Conservation (phyloP, 2,113 vertebrate species). For the Caretta caretta region DNA sequence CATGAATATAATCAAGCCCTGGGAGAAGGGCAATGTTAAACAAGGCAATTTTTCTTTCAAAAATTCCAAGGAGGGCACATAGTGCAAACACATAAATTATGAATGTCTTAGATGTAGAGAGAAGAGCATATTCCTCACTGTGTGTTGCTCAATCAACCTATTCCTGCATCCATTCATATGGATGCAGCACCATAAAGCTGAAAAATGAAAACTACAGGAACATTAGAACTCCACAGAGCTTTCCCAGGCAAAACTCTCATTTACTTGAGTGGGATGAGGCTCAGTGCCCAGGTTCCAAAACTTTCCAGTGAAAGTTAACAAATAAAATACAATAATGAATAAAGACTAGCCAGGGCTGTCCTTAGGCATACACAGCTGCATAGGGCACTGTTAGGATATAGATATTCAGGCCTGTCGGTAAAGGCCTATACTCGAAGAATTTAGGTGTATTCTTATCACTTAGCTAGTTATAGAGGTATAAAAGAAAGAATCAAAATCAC, state of each 20-base stretch:
- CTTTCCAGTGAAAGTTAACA: neutral
- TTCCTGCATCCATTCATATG: neutral
- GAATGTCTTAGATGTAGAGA: neutral
- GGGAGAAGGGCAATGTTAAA: neutral
- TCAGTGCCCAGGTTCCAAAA: neutral
- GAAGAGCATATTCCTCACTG: neutral
- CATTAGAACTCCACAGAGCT: neutral
- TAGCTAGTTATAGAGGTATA: no score
- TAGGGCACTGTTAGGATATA: no score
- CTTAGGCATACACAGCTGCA: no score
- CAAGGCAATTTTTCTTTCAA: neutral
- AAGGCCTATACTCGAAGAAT: no score
- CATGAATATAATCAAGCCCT: neutral
- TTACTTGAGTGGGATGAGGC: neutral
- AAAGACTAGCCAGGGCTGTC: neutral
- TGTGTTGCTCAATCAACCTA: neutral
- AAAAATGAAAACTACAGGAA: neutral
- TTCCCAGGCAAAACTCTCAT: neutral
- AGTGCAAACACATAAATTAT: neutral
- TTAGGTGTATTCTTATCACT: no score
- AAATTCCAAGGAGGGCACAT: neutral
- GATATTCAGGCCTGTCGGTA: no score
- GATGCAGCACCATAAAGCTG: neutral
- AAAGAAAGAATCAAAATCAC: no score
- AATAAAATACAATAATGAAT: neutral